Conservation (phyloP, 2,797 vertebrate genomes). For the Acridotheres tristis region DNA sequence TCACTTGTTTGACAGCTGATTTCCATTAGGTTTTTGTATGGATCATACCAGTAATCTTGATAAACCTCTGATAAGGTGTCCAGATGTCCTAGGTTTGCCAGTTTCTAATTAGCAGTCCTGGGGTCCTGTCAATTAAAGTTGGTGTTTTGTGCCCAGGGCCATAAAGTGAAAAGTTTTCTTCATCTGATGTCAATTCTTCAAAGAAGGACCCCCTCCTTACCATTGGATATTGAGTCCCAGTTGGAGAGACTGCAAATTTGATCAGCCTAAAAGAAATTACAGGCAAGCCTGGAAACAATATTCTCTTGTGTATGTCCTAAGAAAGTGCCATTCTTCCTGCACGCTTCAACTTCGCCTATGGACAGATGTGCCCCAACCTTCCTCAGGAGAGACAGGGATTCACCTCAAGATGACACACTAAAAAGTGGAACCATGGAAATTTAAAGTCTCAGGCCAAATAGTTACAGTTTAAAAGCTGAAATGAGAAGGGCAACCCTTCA, state of each 20-base stretch:
- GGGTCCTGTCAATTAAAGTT: constrained; percentile 68
- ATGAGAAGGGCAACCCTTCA: background rate
- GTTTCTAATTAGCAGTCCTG: constrained; percentile 73
- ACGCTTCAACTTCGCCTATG: rapidly evolving
- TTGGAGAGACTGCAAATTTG: constrained; percentile 64
- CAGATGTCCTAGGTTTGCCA: constrained; percentile 74
- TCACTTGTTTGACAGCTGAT: constrained; percentile 69
- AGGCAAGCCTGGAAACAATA: constrained; percentile 70
- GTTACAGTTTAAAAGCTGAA: background rate
- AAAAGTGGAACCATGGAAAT: background rate
- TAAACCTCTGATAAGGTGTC: constrained; percentile 78
- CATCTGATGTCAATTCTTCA: constrained; percentile 75
- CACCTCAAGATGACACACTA: background rate
- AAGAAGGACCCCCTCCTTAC: constrained; percentile 53
- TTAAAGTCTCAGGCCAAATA: background rate
- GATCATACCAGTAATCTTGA: constrained; percentile 72
- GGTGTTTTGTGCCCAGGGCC: constrained; percentile 71
- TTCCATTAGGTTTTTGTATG: constrained; percentile 74
- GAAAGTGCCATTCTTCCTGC: background rate
- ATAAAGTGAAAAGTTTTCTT: constrained; percentile 65
- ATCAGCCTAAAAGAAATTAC: constrained; percentile 64
- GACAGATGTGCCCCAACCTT: background rate
- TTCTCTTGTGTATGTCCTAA: constrained; percentile 30
- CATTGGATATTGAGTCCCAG: constrained; percentile 53
- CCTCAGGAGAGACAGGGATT: background rate